These are phyloP conservation scores for Hemaris fuciformis DNA, from an alignment of 2,888 invertebrate species.

Conservation along the genomic window DNA sequence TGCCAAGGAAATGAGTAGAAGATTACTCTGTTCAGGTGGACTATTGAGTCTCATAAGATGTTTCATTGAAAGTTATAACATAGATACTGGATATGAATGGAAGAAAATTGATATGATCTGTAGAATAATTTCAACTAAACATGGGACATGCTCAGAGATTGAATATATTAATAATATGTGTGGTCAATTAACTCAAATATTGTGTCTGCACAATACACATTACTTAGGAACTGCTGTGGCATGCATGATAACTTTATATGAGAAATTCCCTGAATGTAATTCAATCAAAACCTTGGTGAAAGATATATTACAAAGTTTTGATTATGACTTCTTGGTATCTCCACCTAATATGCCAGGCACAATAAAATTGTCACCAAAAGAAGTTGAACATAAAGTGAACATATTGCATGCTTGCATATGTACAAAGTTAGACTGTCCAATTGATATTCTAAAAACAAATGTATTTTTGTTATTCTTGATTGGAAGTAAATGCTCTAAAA, in stretches of 20 bases:
- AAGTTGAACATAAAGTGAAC: slow-evolving; percentile 60
- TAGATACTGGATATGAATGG: slow-evolving; percentile 84
- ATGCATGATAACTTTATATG: slow-evolving; percentile 78
- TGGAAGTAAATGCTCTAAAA: slow-evolving; percentile 54
- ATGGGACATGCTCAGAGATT: slow-evolving; percentile 63
- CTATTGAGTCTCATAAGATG: slow-evolving; percentile 84
- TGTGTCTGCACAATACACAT: slow-evolving; percentile 64
- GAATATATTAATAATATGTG: slow-evolving; percentile 80
- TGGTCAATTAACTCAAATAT: slow-evolving; percentile 74
- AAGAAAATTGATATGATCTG: slow-evolving; percentile 84
- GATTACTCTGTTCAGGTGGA: slow-evolving; percentile 83
- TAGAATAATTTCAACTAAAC: slow-evolving; percentile 82
- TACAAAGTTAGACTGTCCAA: slow-evolving; percentile 53
- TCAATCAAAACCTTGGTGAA: slow-evolving; percentile 47
- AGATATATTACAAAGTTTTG: slow-evolving; percentile 52
- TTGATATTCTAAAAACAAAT: slow-evolving; percentile 57
- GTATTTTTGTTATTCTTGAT: slow-evolving; percentile 69
- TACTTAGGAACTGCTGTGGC: slow-evolving; percentile 75
- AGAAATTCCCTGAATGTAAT: slow-evolving; percentile 68
- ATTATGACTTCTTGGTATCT: slow-evolving; percentile 39
- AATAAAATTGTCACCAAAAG: slow-evolving; percentile 56
- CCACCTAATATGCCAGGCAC: slow-evolving; percentile 55
- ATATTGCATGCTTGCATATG: slow-evolving; percentile 59
- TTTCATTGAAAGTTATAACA: slow-evolving; percentile 80
- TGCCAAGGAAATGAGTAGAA: slow-evolving; percentile 81